Evolutionary conservation across 1,140 invertebrate species (phyloP).

Genomic region (Branchinecta lindahli): DNA sequence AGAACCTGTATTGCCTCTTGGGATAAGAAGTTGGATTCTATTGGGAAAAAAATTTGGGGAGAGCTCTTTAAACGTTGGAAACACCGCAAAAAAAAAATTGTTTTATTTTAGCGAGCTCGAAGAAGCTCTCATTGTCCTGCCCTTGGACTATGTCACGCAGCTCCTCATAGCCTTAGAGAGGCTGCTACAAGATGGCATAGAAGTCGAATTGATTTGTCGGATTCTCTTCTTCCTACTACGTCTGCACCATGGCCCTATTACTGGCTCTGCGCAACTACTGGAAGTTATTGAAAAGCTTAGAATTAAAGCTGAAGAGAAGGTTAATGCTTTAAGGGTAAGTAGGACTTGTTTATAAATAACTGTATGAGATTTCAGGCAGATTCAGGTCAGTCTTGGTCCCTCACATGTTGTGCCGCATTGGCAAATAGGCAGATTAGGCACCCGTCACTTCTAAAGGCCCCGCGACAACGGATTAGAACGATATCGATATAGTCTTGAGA

Average conservation of each 20-base stretch:
- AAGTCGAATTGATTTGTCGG: conserved; percentile 56
- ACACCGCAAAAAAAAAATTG: no score
- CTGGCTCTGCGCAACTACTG: conserved; percentile 47
- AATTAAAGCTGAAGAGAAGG: conserved; percentile 38
- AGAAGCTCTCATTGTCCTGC: conserved; percentile 67
- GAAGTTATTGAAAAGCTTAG: conserved; percentile 50
- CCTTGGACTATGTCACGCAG: conserved; percentile 62
- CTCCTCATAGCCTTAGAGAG: conserved; percentile 53
- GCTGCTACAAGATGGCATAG: conserved; percentile 46
- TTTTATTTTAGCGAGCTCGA: conserved; percentile 60
- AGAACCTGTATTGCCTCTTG: no score
- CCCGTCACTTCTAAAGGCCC: no score
- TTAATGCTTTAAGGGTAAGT: conserved; percentile 47
- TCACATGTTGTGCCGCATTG: no score
- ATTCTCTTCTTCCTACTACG: conserved; percentile 62
- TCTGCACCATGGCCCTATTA: conserved; percentile 69
- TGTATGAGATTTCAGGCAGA: neutral
- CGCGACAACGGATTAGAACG: no score
- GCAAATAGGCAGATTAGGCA: no score
- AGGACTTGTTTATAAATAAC: conserved; percentile 15
- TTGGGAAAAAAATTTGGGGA: no score
- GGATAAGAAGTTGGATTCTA: no score
- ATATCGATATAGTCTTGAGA: no score
- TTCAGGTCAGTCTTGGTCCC: no score
- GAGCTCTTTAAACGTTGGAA: no score